A percentile compares a stretch with the other conserved stretches of the same genome.
Conservation (phyloP, 2,113 vertebrate species). For the Phaetusa simplex region DNA sequence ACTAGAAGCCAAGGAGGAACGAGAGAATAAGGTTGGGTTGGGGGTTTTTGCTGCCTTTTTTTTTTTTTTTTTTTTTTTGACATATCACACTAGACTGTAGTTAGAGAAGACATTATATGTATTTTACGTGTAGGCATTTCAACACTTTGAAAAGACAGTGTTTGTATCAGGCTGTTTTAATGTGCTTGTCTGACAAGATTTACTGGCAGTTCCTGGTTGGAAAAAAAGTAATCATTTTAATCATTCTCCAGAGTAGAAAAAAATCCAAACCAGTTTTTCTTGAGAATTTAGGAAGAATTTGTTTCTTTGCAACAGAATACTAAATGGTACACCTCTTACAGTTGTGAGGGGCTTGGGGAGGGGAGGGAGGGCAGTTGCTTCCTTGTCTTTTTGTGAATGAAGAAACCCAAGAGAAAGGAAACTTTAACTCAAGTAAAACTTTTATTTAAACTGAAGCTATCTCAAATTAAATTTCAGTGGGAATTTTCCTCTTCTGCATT, state of each 20-base stretch:
- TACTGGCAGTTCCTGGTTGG: background rate
- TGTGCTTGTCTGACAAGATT: background rate
- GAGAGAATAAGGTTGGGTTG: background rate
- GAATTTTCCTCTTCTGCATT: background rate
- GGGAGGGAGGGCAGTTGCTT: background rate
- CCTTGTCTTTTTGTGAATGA: fast-evolving
- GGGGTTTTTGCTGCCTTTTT: background rate
- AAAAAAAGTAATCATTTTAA: background rate
- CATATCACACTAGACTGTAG: background rate
- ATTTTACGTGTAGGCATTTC: background rate
- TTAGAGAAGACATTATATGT: fast-evolving
- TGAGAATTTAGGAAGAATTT: background rate
- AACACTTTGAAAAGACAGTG: background rate
- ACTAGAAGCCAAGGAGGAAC: background rate
- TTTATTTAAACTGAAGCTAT: background rate
- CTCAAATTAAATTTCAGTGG: background rate
- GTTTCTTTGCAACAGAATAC: background rate
- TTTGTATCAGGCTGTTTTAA: background rate
- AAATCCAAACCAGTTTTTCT: background rate
- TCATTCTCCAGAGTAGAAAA: background rate
- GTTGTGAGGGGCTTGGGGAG: fast-evolving
- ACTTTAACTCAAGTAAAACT: background rate
- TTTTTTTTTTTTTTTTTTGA: too few species aligned
- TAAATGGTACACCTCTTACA: background rate
- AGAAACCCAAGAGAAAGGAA: background rate